These are phyloP conservation scores for Onychomys torridus DNA, from an alignment of 2,797 vertebrate genomes.

Conservation along the genomic window DNA sequence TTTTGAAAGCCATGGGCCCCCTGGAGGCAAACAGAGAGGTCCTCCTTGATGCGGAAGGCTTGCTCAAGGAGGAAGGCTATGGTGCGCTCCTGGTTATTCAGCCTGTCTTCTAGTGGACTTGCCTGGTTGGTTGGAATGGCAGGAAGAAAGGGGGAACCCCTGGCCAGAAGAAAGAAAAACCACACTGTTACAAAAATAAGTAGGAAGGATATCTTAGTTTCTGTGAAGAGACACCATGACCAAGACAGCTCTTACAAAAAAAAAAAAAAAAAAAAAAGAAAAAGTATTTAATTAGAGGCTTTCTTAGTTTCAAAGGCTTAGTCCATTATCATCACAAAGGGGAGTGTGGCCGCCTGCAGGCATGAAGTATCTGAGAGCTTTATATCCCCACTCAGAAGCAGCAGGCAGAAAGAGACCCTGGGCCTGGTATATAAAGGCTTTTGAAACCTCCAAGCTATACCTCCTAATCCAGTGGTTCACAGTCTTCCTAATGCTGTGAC, in stretches of 20 bases:
- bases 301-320: neutral
- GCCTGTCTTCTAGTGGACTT: conserved; percentile 83
- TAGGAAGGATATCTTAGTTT: neutral
- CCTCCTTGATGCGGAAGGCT: conserved; percentile 91
- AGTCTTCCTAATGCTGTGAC: neutral
- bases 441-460: neutral
- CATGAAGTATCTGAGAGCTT: neutral
- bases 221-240: neutral
- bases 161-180: conserved; percentile 53
- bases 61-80: conserved; percentile 89
- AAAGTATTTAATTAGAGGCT: neutral
- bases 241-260: neutral
- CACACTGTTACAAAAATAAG: neutral
- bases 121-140: conserved; percentile 68
- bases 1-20: conserved; percentile 85
- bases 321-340: too few relatives aligned
- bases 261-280: too few relatives aligned
- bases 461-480: neutral
- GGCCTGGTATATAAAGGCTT: neutral
- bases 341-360: neutral
- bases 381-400: neutral
- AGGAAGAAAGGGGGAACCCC: conserved; percentile 77
- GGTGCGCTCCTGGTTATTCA: conserved; percentile 87
- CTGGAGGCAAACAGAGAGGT: conserved; percentile 86
- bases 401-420: neutral